A percentile compares a stretch with the other conserved stretches of the same genome.
These are phyloP conservation scores for Trichogramma pretiosum DNA, from an alignment of 1,140 invertebrate genomes.

Conservation along the genomic window DNA sequence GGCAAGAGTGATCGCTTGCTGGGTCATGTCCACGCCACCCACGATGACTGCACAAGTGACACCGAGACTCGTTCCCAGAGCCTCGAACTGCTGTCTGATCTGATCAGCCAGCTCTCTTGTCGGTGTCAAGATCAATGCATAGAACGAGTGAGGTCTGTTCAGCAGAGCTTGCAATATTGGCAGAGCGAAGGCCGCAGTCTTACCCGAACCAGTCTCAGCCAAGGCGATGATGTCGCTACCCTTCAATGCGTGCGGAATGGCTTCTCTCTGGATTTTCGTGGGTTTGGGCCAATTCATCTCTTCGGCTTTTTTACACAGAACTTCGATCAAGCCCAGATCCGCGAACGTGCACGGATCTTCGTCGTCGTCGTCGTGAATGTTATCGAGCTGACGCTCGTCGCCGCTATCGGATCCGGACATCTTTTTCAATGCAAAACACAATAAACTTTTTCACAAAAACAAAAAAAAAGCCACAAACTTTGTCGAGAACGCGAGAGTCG, in stretches of 20 bases:
- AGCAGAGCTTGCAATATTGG: conserved; percentile 89
- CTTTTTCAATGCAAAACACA: no score
- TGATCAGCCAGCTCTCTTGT: conserved; percentile 93
- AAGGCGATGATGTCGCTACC: conserved; percentile 90
- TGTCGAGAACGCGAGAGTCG: no score
- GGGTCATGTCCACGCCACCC: conserved; percentile 94
- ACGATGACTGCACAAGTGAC: conserved; percentile 92
- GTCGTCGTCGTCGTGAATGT: no score
- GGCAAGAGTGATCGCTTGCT: conserved; percentile 76
- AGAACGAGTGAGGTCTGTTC: conserved; percentile 83
- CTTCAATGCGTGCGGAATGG: conserved; percentile 80
- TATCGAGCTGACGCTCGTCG: no score
- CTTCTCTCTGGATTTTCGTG: conserved; percentile 86
- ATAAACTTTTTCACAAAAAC: no score
- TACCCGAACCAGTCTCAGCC: conserved; percentile 94
- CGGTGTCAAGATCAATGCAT: conserved; percentile 87
- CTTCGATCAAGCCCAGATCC: conserved; percentile 87
- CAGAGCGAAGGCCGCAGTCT: conserved; percentile 92
- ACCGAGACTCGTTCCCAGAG: conserved; percentile 76
- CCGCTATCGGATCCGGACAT: no score
- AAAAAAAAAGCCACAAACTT: no score
- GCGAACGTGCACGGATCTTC: no score
- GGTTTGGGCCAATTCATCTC: conserved; percentile 87
- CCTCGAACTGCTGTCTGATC: conserved; percentile 90
- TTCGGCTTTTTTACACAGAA: conserved; percentile 82